These are phyloP conservation scores for Scaptomyza tumidula DNA, from an alignment of 2,888 invertebrate species.

Conservation along the genomic window DNA sequence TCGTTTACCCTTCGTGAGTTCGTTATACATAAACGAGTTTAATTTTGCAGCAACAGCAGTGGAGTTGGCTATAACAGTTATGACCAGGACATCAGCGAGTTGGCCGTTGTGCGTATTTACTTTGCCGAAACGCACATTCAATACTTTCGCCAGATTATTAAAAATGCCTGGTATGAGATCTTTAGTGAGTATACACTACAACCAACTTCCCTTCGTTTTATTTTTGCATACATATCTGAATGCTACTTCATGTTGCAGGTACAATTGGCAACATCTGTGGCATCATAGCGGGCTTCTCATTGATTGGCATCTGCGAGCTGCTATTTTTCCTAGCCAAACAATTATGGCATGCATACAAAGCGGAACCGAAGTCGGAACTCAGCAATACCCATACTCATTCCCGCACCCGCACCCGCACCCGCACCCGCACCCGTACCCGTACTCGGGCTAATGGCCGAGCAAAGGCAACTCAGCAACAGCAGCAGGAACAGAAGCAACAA, in stretches of 20 bases:
- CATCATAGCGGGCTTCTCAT: conserved; percentile 88
- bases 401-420: conserved; percentile 20
- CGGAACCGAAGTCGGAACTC: conserved; percentile 61
- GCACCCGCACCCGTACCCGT: conserved; percentile 24
- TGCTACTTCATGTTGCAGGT: conserved; percentile 84
- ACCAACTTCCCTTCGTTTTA: conserved; percentile 45
- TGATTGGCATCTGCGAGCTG: conserved; percentile 87
- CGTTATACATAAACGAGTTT: conserved; percentile 53
- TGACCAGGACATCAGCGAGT: conserved; percentile 54
- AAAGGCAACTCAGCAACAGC: conserved; percentile 50
- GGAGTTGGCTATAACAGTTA: conserved; percentile 64
- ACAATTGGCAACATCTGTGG: conserved; percentile 88
- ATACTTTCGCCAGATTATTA: conserved; percentile 80
- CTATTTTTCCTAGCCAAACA: conserved; percentile 86
- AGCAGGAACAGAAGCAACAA: conserved; percentile 17
- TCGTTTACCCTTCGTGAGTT: conserved; percentile 19
- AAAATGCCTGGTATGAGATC: conserved; percentile 86
- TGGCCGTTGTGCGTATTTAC: conserved; percentile 76
- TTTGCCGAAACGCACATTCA: conserved; percentile 75
- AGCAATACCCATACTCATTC: conserved; percentile 29
- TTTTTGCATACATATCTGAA: conserved; percentile 16
- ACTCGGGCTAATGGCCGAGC: conserved; percentile 56
- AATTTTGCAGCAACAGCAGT: conserved; percentile 56
- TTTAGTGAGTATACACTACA: conserved; percentile 85
- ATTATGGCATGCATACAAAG: conserved; percentile 77